Evolutionary conservation across 2,888 invertebrate genomes (phyloP), one percentile per base, ranked within the genome.

Genomic region (Zele albiditarsus): DNA sequence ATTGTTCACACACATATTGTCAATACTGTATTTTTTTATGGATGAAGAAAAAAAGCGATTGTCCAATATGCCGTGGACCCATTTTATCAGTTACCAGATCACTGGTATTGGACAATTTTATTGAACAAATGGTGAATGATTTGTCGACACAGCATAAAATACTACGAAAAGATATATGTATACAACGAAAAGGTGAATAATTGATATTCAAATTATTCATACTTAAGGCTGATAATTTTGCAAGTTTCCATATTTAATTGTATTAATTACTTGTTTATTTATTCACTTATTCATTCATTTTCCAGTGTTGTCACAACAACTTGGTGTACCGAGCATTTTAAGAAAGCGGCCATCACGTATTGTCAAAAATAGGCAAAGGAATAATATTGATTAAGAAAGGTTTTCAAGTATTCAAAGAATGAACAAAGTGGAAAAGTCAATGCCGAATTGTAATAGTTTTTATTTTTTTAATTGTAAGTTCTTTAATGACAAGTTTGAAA

Each of bases 1-100:
- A 92, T 85, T 96, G 96, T 86, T 92, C 93, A 0, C 96, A 96
- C 83, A 93, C 94, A 0, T 95, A 94, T 85, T 96, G 96, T 85
- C 91, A 91, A 77, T 91, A 92, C 82, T 95, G 96, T 83, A 94
- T 95, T 75, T 89, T 90, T 0, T 89, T 90, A 81, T 96, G 96
- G 95, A 92, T 91, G 83, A 92, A 91, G 80, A 93, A 92, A 83
- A 93, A 93, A 83, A 92, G 89, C 25, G 92, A 93, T 27, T 96
- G 96, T 84, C 95, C 95, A 0, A 93, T 94, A 74, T 96, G 96
- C 88, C 89, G 93, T 74, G 80, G 90, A 2, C 75, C 78, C 14
- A 91, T 92, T 49, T 83, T 86, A 14, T 91, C 92, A 0, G 91
- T 92, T 85, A 92, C 91, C 79, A 91, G 91, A 70, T 93, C 93